Evolutionary conservation across 2,888 invertebrate species (phyloP), one percentile per base, ranked within the genome.

Genomic region (Hyppa rectilinea): DNA sequence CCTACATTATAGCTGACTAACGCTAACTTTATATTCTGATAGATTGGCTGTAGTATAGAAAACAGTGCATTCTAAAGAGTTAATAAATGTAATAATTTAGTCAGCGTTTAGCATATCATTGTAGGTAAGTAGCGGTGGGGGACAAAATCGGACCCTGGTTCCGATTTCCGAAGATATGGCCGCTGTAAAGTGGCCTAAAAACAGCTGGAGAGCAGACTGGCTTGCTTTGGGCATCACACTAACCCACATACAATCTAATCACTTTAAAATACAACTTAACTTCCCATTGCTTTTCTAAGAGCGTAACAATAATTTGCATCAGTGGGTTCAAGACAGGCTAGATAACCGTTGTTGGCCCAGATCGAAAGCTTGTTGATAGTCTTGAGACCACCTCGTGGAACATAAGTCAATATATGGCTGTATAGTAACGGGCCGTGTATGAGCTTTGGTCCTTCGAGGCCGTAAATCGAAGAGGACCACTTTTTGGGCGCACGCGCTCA

Each of bases 221-320:
- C n/a, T n/a, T n/a, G n/a, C n/a, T n/a, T n/a, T n/a, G n/a, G n/a
- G 50, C 34, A 50, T 43, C 34, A 20, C 20, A 43, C 36, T 43
- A 50, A 62, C 74, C 52, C 36, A 56, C 43, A 49, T 45, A 38
- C 56, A 56, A 60, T 38, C 4, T 50, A 34, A 53, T 56, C 34
- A 65, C 20, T 63, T 43, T 50, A 43, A 66, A 67, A 77, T 40
- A 67, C 45, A 56, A 69, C 49, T 17, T 38, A 68, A 66, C 56
- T 20, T 26, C 58, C 17, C 68, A 83, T 82, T 83, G 73, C 64
- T 59, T 81, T 80, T 78, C 81, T 53, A 49, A 62, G 63, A 67
- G 63, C 66, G 77, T 77, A 72, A 65, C 31, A 26, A 71, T 55
- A 81, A 78, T 81, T 79, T 65, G 73, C 82, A 81, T 81, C 56